Conservation (phyloP, 2,888 invertebrate species). For the Nezara viridula region DNA sequence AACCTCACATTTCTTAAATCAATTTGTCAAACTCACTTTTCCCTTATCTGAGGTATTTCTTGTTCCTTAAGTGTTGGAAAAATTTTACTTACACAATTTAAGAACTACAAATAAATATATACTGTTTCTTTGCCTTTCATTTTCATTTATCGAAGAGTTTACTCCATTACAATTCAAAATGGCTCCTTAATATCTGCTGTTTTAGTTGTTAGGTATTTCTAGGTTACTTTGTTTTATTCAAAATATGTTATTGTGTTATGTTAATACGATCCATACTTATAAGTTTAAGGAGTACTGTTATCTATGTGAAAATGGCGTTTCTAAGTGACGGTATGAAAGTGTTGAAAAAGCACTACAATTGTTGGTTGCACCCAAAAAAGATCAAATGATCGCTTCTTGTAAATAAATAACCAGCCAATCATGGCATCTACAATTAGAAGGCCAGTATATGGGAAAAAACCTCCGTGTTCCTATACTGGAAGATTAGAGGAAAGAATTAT, state of each 20-base stretch:
- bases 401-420: not conserved
- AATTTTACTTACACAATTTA: not conserved
- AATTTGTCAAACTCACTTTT: not conserved
- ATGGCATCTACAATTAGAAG: constrained; percentile 83
- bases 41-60: not conserved
- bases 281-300: not conserved
- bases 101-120: constrained; percentile 1
- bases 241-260: constrained; percentile 17
- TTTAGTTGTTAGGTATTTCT: constrained; percentile 34
- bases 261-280: not conserved
- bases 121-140: not conserved
- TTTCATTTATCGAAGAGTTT: not conserved
- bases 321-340: not conserved
- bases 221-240: constrained; percentile 41
- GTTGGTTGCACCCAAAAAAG: constrained; percentile 28
- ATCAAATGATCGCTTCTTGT: constrained; percentile 10
- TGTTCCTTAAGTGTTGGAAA: not conserved
- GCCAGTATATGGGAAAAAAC: constrained; percentile 81
- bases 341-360: constrained; percentile 30
- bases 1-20: not conserved
- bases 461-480: constrained; percentile 81
- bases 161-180: constrained; percentile 46
- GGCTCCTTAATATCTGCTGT: constrained; percentile 42
- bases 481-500: constrained; percentile 82
- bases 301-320: not conserved